Evolutionary conservation across 2,797 vertebrate genomes (phyloP).

Genomic region (Pipistrellus nathusii): DNA sequence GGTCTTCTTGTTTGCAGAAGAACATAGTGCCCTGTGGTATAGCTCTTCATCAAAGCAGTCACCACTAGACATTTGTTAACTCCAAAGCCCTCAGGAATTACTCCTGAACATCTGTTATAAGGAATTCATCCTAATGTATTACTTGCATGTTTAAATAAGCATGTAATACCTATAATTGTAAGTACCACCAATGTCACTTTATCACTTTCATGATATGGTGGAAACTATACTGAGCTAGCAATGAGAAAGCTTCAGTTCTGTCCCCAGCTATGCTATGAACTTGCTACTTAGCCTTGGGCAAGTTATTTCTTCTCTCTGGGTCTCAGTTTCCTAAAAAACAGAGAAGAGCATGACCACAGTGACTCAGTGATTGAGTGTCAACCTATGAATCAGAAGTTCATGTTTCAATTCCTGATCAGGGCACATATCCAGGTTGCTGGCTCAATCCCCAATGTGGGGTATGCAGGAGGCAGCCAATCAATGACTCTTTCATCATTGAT

Average conservation of each 20-base stretch:
- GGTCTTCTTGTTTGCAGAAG: constrained; percentile 58
- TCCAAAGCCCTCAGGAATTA: neutral
- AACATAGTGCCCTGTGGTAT: constrained; percentile 18
- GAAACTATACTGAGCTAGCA: constrained; percentile 10
- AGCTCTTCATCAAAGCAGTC: constrained; percentile 44
- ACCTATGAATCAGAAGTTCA: neutral
- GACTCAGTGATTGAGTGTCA: neutral
- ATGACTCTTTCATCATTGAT: neutral
- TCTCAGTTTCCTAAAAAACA: constrained; percentile 1
- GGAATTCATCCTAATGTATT: constrained; percentile 56
- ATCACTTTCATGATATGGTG: neutral
- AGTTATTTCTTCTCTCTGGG: neutral
- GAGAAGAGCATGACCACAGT: neutral
- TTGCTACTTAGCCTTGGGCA: neutral
- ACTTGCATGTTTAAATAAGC: constrained; percentile 63
- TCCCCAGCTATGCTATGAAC: neutral
- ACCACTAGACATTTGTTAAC: constrained; percentile 47
- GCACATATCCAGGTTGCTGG: neutral
- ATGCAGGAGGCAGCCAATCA: neutral
- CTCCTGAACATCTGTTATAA: constrained; percentile 44
- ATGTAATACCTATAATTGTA: constrained; percentile 57
- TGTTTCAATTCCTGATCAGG: neutral
- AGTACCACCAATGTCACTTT: neutral
- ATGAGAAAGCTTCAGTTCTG: constrained; percentile 14
- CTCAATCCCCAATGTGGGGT: neutral